A percentile compares a stretch with the other conserved stretches of the same genome.
Evolutionary conservation across 2,113 vertebrate species (phyloP).

Genomic region (Hippocampus mohnikei): DNA sequence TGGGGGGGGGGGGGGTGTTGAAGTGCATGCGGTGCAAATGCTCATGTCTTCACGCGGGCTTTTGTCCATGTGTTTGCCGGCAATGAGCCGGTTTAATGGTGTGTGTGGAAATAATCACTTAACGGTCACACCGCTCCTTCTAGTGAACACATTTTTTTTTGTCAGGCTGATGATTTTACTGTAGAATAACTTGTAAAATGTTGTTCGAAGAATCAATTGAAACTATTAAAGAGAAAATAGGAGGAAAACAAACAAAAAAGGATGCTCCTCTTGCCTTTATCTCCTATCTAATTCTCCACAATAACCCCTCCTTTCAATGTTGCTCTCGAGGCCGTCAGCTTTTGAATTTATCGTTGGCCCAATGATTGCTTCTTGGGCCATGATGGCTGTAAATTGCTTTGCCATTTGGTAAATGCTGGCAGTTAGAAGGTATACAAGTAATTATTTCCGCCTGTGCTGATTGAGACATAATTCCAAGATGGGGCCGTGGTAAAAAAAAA

Average conservation of each 20-base stretch:
- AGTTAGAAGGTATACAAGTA: slow-evolving; percentile 75
- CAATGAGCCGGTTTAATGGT: slow-evolving; percentile 71
- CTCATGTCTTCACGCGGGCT: slow-evolving; percentile 60
- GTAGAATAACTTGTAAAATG: slow-evolving; percentile 26
- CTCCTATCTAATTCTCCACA: slow-evolving; percentile 62
- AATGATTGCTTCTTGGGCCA: slow-evolving; percentile 72
- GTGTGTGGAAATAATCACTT: slow-evolving; percentile 72
- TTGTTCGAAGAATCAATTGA: slow-evolving; percentile 28
- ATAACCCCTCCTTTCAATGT: slow-evolving; percentile 62
- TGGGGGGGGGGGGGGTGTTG: slow-evolving; percentile 41
- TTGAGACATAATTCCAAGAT: slow-evolving; percentile 75
- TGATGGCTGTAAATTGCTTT: slow-evolving; percentile 75
- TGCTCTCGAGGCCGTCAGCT: slow-evolving; percentile 62
- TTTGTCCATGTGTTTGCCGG: slow-evolving; percentile 57
- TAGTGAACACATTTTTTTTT: slow-evolving; percentile 41
- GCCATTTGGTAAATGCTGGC: slow-evolving; percentile 76
- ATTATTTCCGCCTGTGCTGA: slow-evolving; percentile 76
- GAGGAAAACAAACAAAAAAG: slow-evolving; percentile 30
- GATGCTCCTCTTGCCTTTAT: slow-evolving; percentile 37
- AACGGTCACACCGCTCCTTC: slow-evolving; percentile 55
- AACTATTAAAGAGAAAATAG: slow-evolving; percentile 31
- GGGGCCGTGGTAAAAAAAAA: slow-evolving; percentile 37
- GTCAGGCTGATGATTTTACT: slow-evolving; percentile 35
- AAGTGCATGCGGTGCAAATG: slow-evolving; percentile 32
- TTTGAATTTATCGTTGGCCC: slow-evolving; percentile 74